A percentile compares a stretch with the other conserved stretches of the same genome.
Evolutionary conservation across 2,797 vertebrate genomes (phyloP).

Genomic region (Phalanger gymnotis): DNA sequence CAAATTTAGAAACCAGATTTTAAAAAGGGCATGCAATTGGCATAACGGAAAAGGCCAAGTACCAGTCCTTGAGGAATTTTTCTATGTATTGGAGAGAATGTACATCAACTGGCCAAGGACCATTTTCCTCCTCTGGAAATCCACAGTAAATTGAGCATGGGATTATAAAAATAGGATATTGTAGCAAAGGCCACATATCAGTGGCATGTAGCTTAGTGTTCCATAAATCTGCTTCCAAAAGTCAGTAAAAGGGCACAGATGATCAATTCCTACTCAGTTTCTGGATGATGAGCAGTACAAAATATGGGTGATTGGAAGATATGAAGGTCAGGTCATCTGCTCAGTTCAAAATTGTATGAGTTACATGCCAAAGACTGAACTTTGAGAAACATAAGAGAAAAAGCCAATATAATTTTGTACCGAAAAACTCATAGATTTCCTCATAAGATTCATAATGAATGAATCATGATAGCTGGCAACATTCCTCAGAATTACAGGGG

Average conservation of each 20-base stretch:
- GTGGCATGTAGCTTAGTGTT: slow-evolving; percentile 31
- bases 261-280: not conserved
- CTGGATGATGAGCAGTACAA: not conserved
- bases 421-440: not conserved
- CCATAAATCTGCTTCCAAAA: slow-evolving; percentile 60
- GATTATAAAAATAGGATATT: slow-evolving; percentile 62
- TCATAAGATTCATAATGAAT: not conserved
- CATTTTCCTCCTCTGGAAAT: slow-evolving; percentile 29
- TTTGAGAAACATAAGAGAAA: not conserved
- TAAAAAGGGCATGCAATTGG: slow-evolving; percentile 60
- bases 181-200: not conserved
- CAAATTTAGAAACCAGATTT: slow-evolving; percentile 72
- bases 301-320: not conserved
- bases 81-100: slow-evolving; percentile 63
- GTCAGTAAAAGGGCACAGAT: not conserved
- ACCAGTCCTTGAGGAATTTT: slow-evolving; percentile 61
- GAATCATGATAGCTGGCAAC: not conserved
- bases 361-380: not conserved
- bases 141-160: slow-evolving; percentile 49
- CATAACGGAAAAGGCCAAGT: slow-evolving; percentile 55
- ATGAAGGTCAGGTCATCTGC: slow-evolving; percentile 52
- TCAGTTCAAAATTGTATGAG: not conserved
- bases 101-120: slow-evolving; percentile 48
- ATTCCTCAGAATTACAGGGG: not conserved
- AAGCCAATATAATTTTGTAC: not conserved